Conservation (phyloP, 2,113 vertebrate genomes). For the Rhabdornis inornatus region DNA sequence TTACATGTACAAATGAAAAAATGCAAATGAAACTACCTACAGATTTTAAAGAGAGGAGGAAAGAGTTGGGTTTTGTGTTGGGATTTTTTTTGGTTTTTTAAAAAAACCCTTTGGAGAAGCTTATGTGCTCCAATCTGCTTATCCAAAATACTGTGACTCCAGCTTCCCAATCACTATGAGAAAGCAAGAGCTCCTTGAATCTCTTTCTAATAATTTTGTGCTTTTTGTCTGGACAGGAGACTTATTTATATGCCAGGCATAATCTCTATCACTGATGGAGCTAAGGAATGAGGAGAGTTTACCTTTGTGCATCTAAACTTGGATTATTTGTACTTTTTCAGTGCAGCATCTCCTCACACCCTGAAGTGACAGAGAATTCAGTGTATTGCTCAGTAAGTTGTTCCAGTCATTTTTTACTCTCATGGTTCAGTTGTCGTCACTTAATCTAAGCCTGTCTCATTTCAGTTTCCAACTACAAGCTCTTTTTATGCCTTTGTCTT, state of each 20-base stretch:
- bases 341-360: background rate
- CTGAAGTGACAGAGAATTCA: background rate
- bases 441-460: conserved; percentile 21
- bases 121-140: background rate
- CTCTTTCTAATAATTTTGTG: background rate
- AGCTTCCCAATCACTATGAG: background rate
- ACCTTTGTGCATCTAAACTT: background rate
- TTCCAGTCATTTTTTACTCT: background rate
- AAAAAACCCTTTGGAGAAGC: background rate
- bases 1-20: background rate
- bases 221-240: background rate
- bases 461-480: conserved; percentile 5
- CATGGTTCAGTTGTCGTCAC: background rate
- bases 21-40: background rate
- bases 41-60: background rate
- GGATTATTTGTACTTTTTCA: background rate
- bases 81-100: background rate
- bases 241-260: background rate
- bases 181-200: background rate
- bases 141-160: background rate
- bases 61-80: background rate
- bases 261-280: background rate
- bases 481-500: conserved; percentile 36
- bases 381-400: background rate
- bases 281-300: background rate